phyloP scores from a whole-genome alignment of 2,888 invertebrate species.

The Chirona hameri region DNA sequence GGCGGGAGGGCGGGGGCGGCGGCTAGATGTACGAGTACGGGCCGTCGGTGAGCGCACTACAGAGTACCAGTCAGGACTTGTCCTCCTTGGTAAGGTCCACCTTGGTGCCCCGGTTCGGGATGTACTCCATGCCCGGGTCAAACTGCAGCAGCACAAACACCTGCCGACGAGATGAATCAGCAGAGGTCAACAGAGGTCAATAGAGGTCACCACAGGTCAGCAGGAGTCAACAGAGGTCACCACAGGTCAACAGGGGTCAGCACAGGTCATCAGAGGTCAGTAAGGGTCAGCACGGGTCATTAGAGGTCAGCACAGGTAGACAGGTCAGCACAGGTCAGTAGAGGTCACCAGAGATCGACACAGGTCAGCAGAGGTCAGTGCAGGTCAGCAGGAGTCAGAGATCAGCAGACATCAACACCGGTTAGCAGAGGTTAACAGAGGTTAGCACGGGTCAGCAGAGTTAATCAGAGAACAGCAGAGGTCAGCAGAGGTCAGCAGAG shows the following conservation, averaged over 20 bases:
- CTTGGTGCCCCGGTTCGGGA: slow-evolving; percentile 64
- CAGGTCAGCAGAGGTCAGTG: no score
- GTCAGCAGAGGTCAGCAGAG: neutral
- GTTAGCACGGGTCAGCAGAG: no score
- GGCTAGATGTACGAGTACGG: slow-evolving; percentile 85
- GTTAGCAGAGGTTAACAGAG: no score
- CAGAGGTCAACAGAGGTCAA: neutral
- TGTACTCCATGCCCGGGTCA: slow-evolving; percentile 96
- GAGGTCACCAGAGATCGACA: no score
- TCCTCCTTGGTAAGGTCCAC: slow-evolving; percentile 69
- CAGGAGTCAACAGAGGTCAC: neutral
- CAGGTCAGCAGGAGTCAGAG: no score
- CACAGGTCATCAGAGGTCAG: no score
- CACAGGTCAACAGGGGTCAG: no score
- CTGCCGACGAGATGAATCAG: slow-evolving; percentile 51
- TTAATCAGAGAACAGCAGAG: neutral
- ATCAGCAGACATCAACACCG: no score
- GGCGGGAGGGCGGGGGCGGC: slow-evolving; percentile 33
- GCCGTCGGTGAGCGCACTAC: slow-evolving; percentile 98
- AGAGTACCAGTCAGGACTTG: slow-evolving; percentile 97
- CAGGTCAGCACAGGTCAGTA: no score
- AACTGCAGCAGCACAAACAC: slow-evolving; percentile 98
- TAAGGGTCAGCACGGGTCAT: no score
- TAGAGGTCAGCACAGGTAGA: no score
- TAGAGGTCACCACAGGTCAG: neutral